Evolutionary conservation across 1,140 invertebrate species (phyloP).

Genomic region (Brachionus rotundiformis): DNA sequence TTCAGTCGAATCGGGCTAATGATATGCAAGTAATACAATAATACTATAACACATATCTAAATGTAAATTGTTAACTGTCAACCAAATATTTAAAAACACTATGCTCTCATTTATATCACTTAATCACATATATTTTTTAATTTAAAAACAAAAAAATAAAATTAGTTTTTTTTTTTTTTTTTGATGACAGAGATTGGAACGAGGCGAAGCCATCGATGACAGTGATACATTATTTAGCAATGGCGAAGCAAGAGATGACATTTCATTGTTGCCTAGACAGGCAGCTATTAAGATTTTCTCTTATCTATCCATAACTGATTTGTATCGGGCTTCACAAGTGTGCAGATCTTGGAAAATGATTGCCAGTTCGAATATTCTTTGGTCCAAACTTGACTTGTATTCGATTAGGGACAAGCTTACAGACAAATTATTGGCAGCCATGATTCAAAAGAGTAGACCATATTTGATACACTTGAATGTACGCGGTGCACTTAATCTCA

Average conservation of each 20-base stretch:
- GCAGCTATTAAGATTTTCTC: conserved; percentile 62
- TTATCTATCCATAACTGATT: conserved; percentile 61
- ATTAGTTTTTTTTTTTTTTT: too few relatives aligned
- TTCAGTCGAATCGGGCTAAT: background rate
- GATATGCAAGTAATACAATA: conserved; percentile 22
- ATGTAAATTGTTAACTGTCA: background rate
- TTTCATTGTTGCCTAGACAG: conserved; percentile 59
- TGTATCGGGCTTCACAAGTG: conserved; percentile 62
- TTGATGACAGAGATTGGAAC: conserved; percentile 62
- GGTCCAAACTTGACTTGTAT: conserved; percentile 56
- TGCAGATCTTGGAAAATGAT: conserved; percentile 65
- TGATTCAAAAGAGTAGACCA: conserved; percentile 28
- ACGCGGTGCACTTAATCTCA: background rate
- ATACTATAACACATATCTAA: background rate
- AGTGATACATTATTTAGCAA: conserved; percentile 59
- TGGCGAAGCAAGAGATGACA: conserved; percentile 63
- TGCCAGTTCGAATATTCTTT: conserved; percentile 58
- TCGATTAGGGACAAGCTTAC: conserved; percentile 47
- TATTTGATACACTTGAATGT: conserved; percentile 51
- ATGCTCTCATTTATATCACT: background rate
- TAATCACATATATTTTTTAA: background rate
- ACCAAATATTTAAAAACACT: background rate
- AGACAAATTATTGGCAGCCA: background rate
- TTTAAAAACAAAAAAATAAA: background rate
- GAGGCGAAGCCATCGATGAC: conserved; percentile 63